Evolutionary conservation across 2,113 vertebrate species (phyloP).

Genomic region (Malaclemys terrapin): DNA sequence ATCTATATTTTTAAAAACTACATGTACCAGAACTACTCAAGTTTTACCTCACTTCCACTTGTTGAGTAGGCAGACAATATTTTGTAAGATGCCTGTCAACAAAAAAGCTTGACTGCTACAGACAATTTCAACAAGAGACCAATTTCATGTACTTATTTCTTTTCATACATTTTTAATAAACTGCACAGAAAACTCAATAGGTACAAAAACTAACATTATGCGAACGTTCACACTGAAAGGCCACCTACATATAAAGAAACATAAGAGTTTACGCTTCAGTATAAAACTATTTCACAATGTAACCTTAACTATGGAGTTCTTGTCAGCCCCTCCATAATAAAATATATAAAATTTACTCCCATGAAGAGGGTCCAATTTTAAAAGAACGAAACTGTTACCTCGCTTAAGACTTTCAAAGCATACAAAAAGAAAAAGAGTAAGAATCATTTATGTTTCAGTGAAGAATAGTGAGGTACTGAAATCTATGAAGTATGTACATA

Average conservation of each 20-base stretch:
- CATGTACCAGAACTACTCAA: background rate
- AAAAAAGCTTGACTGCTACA: background rate
- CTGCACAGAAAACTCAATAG: rapidly evolving
- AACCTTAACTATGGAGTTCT: background rate
- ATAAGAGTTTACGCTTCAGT: background rate
- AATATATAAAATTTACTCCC: background rate
- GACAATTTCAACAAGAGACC: background rate
- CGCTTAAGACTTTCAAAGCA: background rate
- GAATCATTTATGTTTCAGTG: background rate
- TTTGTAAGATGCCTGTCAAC: background rate
- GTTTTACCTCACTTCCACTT: background rate
- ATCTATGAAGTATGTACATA: background rate
- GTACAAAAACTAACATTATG: background rate
- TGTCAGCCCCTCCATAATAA: background rate
- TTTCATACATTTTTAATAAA: background rate
- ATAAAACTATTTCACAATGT: background rate
- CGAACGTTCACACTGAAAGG: background rate
- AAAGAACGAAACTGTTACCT: background rate
- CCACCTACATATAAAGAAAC: background rate
- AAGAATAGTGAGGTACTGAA: background rate
- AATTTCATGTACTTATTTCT: background rate
- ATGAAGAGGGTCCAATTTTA: background rate
- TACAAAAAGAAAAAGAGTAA: background rate
- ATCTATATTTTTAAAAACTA: background rate
- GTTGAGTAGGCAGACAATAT: background rate